phyloP scores from a whole-genome alignment of 1,140 invertebrate genomes.

The Dolichoris vasculosae region DNA sequence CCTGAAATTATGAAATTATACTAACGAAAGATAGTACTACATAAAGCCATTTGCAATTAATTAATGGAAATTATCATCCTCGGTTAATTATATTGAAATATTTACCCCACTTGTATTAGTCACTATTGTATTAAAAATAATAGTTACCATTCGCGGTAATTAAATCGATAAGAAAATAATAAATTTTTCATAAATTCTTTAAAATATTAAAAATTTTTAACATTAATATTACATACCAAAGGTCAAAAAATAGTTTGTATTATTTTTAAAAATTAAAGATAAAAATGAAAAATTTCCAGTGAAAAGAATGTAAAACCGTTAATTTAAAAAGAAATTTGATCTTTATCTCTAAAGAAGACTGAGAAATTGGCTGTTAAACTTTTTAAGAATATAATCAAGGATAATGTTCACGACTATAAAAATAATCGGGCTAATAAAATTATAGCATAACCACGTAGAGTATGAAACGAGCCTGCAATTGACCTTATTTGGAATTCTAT shows the following conservation, averaged over 20 bases:
- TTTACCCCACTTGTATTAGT: not conserved
- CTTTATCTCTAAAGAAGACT: constrained; percentile 4
- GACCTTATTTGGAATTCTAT: constrained; percentile 39
- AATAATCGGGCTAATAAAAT: constrained; percentile 48
- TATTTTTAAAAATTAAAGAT: not conserved
- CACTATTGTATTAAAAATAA: not conserved
- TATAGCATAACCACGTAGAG: constrained; percentile 24
- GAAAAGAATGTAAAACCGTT: not conserved
- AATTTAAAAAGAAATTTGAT: constrained; percentile 5
- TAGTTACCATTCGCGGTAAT: not conserved
- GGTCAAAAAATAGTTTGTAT: not conserved
- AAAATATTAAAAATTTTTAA: too few relatives aligned
- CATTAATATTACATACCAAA: too few relatives aligned
- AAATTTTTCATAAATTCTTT: not conserved
- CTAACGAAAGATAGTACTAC: too few relatives aligned
- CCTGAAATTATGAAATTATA: not conserved
- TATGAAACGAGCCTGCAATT: constrained; percentile 16
- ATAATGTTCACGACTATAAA: constrained; percentile 28
- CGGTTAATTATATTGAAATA: not conserved
- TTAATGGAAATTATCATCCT: not conserved
- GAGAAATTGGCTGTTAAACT: constrained; percentile 33
- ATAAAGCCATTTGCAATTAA: not conserved
- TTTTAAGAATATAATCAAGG: constrained; percentile 27
- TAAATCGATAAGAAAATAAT: not conserved
- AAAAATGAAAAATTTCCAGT: not conserved